These are phyloP conservation scores for Bos taurus DNA, from an alignment of 2,113 vertebrate genomes.

Conservation along the genomic window DNA sequence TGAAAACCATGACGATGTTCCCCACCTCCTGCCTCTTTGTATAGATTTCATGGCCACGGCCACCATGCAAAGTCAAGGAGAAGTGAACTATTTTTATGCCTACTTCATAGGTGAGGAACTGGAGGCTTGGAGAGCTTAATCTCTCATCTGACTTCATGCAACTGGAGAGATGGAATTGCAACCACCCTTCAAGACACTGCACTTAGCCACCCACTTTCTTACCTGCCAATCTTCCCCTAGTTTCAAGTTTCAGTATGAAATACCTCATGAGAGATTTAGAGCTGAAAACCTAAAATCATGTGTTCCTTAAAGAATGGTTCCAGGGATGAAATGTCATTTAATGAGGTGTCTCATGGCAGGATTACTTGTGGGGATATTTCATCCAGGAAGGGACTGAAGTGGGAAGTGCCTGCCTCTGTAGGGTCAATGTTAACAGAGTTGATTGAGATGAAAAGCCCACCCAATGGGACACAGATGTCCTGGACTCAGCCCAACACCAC, in stretches of 20 bases:
- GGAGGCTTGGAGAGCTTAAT: no score
- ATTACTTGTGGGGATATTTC: background rate
- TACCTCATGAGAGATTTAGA: background rate
- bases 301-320: background rate
- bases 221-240: background rate
- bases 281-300: background rate
- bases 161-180: accelerated
- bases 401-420: background rate
- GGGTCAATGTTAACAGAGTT: background rate
- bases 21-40: background rate
- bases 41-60: background rate
- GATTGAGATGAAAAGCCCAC: background rate
- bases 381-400: background rate
- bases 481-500: background rate
- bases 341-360: background rate
- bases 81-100: accelerated
- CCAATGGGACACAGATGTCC: background rate
- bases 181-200: accelerated
- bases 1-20: background rate
- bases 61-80: background rate
- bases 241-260: background rate
- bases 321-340: background rate
- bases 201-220: background rate
- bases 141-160: background rate
- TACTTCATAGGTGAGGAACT: background rate